Evolutionary conservation across 2,113 vertebrate species (phyloP), one percentile per base, ranked within the genome.

Genomic region (Cynoglossus semilaevis): DNA sequence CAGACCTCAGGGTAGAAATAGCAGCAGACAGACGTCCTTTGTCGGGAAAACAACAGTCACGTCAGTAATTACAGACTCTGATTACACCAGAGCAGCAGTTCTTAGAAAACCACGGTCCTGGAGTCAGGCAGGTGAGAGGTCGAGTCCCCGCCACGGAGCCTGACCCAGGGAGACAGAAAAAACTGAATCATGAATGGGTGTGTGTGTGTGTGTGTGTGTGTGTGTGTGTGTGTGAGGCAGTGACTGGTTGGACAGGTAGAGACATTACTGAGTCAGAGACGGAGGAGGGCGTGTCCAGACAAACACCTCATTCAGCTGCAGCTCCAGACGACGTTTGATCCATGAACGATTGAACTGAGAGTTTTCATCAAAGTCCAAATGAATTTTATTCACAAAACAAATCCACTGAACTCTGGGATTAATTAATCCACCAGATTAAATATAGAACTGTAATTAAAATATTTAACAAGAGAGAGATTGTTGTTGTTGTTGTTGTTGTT

Each of bases 1-100:
- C 62, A 87, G 79, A 89, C 88, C 85, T 88, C 87, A 86, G 87
- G 74, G 83, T 88, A 87, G 87, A 85, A 88, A 87, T 88, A 89
- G 83, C 69, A 85, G 64, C 82, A 85, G 77, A 82, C 84, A 71
- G 78, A 88, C 87, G 71, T 87, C 79, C 85, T 87, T 85, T 89
- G 86, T 89, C 85, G 70, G 85, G 82, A 84, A 84, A 79, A 81
- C 79, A 83, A 87, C 79, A 85, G 81, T 80, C 72, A 84, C 15
- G 52, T 68, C 85, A 62, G 85, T 86, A 88, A 88, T 87, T 82
- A 83, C 76, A 77, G 74, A 67, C 53, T 86, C 87, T 77, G 78
- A 85, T 86, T 88, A 84, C 81, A 78, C 57, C 76, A 69, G 67
- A 42, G 71, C 77, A 58, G 76, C 67, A 69, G 66, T 80, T 84